Evolutionary conservation across 2,113 vertebrate species (phyloP), one percentile per base, ranked within the genome.

Genomic region (Ploceus nigricollis): DNA sequence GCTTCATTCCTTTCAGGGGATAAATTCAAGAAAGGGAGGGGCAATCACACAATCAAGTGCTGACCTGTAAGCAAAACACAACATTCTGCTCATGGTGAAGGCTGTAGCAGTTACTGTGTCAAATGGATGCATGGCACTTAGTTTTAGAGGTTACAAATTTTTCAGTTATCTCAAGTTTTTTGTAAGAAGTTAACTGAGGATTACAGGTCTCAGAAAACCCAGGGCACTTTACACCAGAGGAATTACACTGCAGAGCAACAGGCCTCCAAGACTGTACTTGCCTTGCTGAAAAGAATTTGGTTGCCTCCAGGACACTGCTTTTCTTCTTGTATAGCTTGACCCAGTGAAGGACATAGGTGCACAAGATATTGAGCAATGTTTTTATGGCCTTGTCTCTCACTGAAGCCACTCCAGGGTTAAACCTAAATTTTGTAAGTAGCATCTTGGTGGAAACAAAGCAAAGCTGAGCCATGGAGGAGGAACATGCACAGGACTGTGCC

Each of bases 401-500:
- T 53, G 61, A 57, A 75, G 51, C 14, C 22, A 25, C 30, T 44
- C 11, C 31, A 66, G 8, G 6, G 24, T 61, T 77, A 82, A 84
- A 35, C 27, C 42, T 57, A 40, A 92, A 79, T 57, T 61, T 44
- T 85, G 11, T 48, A 75, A 88, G 18, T 61, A 70, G 33, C 6
- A 19, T 4, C 21, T 42, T 23, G 50, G 17, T 31, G 13, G 27
- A 10, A 79, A 51, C 48, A 39, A 80, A 50, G 33, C 27, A 71
- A 63, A 69, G 30, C 18, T 64, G 27, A 88, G n/a, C 19, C 15
- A 7, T 11, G 35, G 45, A 51, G 22, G 10, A 81, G 4, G 15
- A 82, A 56, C 2, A 21, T 7, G 10, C 0, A 1, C 11, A 44
- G 3, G 7, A 27, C 42, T 48, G 37, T 40, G 24, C 21, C 20